Evolutionary conservation across 2,113 vertebrate genomes (phyloP).

Genomic region (Siniperca knerii): DNA sequence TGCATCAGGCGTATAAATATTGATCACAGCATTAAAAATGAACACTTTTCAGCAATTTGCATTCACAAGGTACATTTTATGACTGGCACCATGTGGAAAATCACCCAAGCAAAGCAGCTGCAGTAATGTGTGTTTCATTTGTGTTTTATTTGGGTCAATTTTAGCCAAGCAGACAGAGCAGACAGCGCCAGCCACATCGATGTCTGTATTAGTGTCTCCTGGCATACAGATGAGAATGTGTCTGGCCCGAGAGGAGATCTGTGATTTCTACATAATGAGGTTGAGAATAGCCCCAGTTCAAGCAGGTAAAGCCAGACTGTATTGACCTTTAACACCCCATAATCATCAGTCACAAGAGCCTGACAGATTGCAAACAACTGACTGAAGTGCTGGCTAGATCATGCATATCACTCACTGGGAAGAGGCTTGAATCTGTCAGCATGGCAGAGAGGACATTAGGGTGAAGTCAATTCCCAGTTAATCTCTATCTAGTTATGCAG

Average conservation of each 20-base stretch:
- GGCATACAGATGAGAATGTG: slow-evolving; percentile 68
- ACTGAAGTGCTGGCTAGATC: background rate
- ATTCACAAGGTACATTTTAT: slow-evolving; percentile 22
- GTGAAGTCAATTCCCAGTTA: slow-evolving; percentile 20
- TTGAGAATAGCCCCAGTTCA: slow-evolving; percentile 40
- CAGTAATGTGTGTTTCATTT: slow-evolving; percentile 34
- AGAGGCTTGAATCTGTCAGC: background rate
- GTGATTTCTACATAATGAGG: slow-evolving; percentile 72
- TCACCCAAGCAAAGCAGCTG: slow-evolving; percentile 20
- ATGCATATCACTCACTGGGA: slow-evolving; percentile 26
- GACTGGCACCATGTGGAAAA: slow-evolving; percentile 17
- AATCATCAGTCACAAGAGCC: slow-evolving; percentile 60
- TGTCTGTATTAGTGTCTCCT: slow-evolving; percentile 55
- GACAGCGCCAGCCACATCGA: slow-evolving; percentile 33
- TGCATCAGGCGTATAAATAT: slow-evolving; percentile 35
- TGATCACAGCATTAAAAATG: slow-evolving; percentile 37
- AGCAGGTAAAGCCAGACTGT: slow-evolving; percentile 44
- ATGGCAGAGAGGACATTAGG: background rate
- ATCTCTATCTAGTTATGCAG: background rate
- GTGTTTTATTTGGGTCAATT: slow-evolving; percentile 53
- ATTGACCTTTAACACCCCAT: slow-evolving; percentile 63
- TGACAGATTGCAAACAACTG: slow-evolving; percentile 56
- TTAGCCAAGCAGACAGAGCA: slow-evolving; percentile 48
- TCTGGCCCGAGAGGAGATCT: slow-evolving; percentile 47
- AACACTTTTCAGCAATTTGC: slow-evolving; percentile 5